Evolutionary conservation across 2,113 vertebrate genomes (phyloP).

Genomic region (Saguinus midas): DNA sequence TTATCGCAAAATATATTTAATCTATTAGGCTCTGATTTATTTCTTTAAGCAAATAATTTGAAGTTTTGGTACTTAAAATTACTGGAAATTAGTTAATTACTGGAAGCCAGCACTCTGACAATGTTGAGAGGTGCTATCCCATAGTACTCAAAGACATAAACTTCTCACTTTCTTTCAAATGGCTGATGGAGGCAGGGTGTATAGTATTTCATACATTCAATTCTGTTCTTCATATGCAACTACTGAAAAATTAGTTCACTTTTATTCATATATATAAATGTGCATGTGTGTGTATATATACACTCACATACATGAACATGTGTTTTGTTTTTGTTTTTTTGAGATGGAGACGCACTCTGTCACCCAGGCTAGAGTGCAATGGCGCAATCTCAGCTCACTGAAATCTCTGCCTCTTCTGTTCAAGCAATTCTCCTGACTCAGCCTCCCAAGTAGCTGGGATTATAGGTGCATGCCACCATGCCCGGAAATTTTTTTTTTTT

Average conservation of each 20-base stretch:
- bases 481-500: no score
- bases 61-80: conserved; percentile 11
- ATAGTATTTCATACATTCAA: neutral
- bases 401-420: no score
- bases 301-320: no score
- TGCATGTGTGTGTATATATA: neutral
- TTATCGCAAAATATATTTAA: neutral
- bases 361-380: no score
- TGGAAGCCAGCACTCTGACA: neutral
- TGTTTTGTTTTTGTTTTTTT: no score
- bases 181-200: neutral
- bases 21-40: conserved; percentile 27
- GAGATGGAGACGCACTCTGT: no score
- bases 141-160: neutral
- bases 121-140: neutral
- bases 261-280: neutral
- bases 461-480: no score
- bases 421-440: no score
- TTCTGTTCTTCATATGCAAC: neutral
- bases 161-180: neutral
- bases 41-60: conserved; percentile 47
- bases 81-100: neutral
- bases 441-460: no score
- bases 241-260: neutral
- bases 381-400: no score